Evolutionary conservation across 2,797 vertebrate genomes (phyloP).

Genomic region (Spatula versicolor): DNA sequence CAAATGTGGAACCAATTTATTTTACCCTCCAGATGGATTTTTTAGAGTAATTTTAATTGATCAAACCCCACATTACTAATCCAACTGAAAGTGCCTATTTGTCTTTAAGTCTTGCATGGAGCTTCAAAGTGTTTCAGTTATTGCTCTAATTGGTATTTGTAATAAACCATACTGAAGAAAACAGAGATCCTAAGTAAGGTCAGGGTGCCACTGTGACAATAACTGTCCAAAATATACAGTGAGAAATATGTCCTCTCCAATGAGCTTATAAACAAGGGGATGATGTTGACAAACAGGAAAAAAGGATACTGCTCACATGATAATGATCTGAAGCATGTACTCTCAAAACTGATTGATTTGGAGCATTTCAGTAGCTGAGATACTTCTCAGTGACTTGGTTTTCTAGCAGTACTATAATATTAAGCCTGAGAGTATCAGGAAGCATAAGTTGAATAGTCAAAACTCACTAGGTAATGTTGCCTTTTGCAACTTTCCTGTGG

Average conservation of each 20-base stretch:
- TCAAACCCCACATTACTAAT: neutral
- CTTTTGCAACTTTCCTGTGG: neutral
- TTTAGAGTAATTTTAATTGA: neutral
- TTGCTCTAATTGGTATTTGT: constrained; percentile 1
- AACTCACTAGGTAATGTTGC: neutral
- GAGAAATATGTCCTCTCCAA: neutral
- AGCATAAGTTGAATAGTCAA: neutral
- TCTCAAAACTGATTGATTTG: neutral
- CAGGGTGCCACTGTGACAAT: neutral
- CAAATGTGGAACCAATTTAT: constrained; percentile 21
- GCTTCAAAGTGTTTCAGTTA: neutral
- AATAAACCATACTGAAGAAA: neutral
- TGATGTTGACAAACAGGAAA: neutral
- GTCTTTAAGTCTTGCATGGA: neutral
- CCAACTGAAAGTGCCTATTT: neutral
- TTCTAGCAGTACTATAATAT: constrained; percentile 31
- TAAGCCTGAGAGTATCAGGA: constrained; percentile 16
- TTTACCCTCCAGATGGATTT: constrained; percentile 25
- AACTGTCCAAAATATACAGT: neutral
- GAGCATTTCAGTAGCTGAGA: constrained; percentile 11
- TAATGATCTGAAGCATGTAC: constrained; percentile 24
- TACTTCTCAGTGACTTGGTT: neutral
- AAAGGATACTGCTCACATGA: neutral
- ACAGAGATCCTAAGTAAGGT: neutral
- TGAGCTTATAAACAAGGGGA: neutral